A percentile compares a stretch with the other conserved stretches of the same genome.
These are phyloP conservation scores for Abrostola triplasia DNA, from an alignment of 2,888 invertebrate genomes.

Conservation along the genomic window DNA sequence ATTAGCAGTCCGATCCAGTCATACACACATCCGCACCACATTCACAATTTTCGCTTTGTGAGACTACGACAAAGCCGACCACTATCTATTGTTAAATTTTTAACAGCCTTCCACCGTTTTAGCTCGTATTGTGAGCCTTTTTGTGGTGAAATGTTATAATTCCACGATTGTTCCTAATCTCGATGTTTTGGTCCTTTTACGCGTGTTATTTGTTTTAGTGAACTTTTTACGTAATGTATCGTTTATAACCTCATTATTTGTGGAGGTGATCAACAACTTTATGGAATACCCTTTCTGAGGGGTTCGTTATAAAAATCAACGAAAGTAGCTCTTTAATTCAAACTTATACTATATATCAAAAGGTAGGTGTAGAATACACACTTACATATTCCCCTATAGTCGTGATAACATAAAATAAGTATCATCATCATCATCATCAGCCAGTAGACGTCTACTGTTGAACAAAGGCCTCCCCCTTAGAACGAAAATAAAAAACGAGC, in stretches of 20 bases:
- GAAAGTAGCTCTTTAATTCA: too few relatives aligned
- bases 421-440: too few relatives aligned
- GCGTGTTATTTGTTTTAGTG: background rate
- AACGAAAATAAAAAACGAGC: background rate
- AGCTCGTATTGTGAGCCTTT: conserved; percentile 54
- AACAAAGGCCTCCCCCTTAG: too few relatives aligned
- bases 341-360: too few relatives aligned
- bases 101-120: conserved; percentile 63
- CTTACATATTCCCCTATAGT: too few relatives aligned
- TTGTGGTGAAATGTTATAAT: conserved; percentile 50
- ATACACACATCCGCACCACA: conserved; percentile 19
- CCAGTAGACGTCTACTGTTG: too few relatives aligned
- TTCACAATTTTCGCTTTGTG: conserved; percentile 64
- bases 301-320: too few relatives aligned
- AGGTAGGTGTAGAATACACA: too few relatives aligned
- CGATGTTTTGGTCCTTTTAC: conserved; percentile 12
- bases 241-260: background rate
- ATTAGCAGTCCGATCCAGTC: conserved; percentile 41
- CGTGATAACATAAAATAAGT: too few relatives aligned
- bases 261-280: background rate
- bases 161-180: conserved; percentile 30
- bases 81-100: conserved; percentile 72
- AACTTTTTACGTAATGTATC: background rate
- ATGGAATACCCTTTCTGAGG: too few relatives aligned
- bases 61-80: conserved; percentile 60